Evolutionary conservation across 2,797 vertebrate species (phyloP).

Genomic region (Rhinoraja longicauda): DNA sequence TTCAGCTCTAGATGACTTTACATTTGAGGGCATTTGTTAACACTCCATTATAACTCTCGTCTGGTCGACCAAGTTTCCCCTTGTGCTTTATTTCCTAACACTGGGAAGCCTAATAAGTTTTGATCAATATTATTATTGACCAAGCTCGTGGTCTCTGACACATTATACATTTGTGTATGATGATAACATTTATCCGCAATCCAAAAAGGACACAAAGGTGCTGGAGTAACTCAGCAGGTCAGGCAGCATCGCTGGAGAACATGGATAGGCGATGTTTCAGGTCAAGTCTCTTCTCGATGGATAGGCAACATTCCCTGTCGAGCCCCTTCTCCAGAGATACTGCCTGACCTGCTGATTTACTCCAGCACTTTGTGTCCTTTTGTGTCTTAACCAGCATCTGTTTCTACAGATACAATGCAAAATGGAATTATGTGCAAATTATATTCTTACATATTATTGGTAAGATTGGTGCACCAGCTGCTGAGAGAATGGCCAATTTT

Average conservation of each 20-base stretch:
- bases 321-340: too few species aligned
- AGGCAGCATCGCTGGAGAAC: too few species aligned
- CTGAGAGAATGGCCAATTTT: background rate
- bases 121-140: background rate
- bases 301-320: too few species aligned
- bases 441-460: background rate
- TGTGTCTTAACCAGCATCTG: too few species aligned
- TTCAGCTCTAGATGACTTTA: too few species aligned
- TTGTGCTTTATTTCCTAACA: background rate
- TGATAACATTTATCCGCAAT: background rate
- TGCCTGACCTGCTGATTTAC: too few species aligned
- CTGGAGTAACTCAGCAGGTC: too few species aligned
- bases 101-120: background rate
- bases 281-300: too few species aligned
- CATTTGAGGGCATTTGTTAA: background rate
- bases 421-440: background rate
- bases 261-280: too few species aligned
- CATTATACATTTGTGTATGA: background rate
- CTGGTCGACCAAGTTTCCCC: background rate
- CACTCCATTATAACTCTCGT: background rate
- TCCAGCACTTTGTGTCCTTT: too few species aligned
- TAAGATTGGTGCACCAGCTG: background rate
- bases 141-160: background rate
- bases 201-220: background rate
- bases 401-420: too few species aligned